A percentile compares a stretch with the other conserved stretches of the same genome.
phyloP scores from a whole-genome alignment of 2,797 vertebrate species.

The Chaetophractus vellerosus region DNA sequence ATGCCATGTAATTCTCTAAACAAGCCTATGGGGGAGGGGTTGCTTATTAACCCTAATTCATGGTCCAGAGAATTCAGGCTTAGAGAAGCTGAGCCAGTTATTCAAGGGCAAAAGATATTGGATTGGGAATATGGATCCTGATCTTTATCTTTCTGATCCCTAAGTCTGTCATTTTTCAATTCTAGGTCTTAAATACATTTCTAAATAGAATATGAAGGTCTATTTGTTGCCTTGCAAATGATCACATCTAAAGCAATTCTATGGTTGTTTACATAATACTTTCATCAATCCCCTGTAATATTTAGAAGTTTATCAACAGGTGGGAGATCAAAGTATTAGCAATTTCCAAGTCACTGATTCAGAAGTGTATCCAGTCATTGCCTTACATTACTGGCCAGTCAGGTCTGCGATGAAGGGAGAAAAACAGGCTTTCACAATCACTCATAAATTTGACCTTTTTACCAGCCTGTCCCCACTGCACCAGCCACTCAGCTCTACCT shows the following conservation, averaged over 20 bases:
- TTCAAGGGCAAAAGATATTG: neutral
- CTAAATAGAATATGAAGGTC: neutral
- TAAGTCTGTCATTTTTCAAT: neutral
- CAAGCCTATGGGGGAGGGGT: neutral
- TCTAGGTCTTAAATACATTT: neutral
- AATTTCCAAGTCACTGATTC: slow-evolving; percentile 19
- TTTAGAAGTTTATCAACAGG: neutral
- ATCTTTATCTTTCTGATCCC: neutral
- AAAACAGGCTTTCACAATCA: neutral
- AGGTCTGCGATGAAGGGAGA: neutral
- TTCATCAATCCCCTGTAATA: neutral
- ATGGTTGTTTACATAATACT: neutral
- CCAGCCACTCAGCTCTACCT: neutral
- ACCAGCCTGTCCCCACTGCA: rapidly evolving
- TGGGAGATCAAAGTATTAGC: neutral
- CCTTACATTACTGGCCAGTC: neutral
- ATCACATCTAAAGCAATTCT: neutral
- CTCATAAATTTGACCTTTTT: neutral
- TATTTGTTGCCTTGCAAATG: slow-evolving; percentile 1
- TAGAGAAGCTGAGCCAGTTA: neutral
- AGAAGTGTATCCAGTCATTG: neutral
- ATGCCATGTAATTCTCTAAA: neutral
- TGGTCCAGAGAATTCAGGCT: slow-evolving; percentile 12
- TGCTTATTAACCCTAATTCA: neutral
- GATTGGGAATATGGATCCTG: neutral